phyloP scores from a whole-genome alignment of 1,140 invertebrate genomes.

The Daktulosphaira vitifoliae region DNA sequence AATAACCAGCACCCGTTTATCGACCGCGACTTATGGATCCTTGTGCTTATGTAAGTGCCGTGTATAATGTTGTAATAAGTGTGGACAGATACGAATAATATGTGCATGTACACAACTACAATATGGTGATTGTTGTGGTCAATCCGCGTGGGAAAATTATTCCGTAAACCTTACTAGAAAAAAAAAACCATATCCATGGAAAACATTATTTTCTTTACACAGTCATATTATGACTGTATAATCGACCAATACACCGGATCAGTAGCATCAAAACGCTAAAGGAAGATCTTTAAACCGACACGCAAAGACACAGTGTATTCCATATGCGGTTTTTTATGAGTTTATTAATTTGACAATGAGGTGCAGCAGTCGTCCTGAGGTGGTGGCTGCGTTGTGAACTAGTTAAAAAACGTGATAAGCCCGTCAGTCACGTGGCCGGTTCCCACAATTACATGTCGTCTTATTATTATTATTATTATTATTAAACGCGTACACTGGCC shows the following conservation, averaged over 20 bases:
- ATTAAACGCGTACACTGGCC: slow-evolving; percentile 29
- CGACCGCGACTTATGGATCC: no score
- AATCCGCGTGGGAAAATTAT: background rate
- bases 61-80: no score
- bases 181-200: slow-evolving; percentile 2
- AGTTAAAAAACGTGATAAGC: slow-evolving; percentile 33
- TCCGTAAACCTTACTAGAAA: no score
- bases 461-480: slow-evolving; percentile 25
- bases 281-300: no score
- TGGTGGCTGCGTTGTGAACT: slow-evolving; percentile 15
- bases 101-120: no score
- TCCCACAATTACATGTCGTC: slow-evolving; percentile 29
- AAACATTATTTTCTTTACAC: background rate
- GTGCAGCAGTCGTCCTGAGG: no score
- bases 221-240: background rate
- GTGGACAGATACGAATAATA: no score
- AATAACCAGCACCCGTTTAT: no score
- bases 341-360: no score
- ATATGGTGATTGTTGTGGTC: background rate
- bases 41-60: no score
- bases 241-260: no score
- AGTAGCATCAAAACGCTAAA: no score
- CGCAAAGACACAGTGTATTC: slow-evolving; percentile 13
- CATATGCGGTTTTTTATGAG: slow-evolving; percentile 28
- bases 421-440: slow-evolving; percentile 32